A percentile compares a stretch with the other conserved stretches of the same genome.
These are phyloP conservation scores for Phalacrocorax aristotelis DNA, from an alignment of 2,113 vertebrate species.

Conservation along the genomic window DNA sequence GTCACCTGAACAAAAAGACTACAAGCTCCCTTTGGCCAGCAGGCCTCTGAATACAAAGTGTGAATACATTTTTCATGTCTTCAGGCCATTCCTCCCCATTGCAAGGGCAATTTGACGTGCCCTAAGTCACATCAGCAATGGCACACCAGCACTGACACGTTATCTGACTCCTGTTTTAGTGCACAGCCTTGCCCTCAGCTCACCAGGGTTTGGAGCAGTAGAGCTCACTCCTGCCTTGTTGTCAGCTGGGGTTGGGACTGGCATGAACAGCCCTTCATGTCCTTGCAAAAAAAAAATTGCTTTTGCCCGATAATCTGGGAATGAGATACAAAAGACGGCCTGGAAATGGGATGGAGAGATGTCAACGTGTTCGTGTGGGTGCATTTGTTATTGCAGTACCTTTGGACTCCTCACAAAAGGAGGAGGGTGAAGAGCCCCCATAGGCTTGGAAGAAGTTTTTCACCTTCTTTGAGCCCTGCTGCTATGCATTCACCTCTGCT, in stretches of 20 bases:
- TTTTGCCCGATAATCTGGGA: not conserved
- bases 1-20: not conserved
- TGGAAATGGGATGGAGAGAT: not conserved
- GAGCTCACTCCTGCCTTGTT: not conserved
- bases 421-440: not conserved
- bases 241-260: not conserved
- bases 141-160: not conserved
- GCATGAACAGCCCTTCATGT: not conserved
- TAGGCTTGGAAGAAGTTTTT: not conserved
- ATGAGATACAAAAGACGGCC: not conserved
- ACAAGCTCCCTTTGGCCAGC: not conserved
- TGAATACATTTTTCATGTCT: not conserved
- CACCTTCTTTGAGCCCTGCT: not conserved
- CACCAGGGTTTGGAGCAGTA: not conserved
- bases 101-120: not conserved
- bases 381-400: not conserved
- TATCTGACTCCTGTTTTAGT: not conserved
- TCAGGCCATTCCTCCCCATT: not conserved
- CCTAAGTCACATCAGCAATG: not conserved
- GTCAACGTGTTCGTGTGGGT: accelerated
- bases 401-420: not conserved
- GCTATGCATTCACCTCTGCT: not conserved
- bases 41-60: not conserved
- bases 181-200: not conserved
- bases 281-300: not conserved